Evolutionary conservation across 2,888 invertebrate genomes (phyloP), one percentile per base, ranked within the genome.

Genomic region (Pollenia angustigena): DNA sequence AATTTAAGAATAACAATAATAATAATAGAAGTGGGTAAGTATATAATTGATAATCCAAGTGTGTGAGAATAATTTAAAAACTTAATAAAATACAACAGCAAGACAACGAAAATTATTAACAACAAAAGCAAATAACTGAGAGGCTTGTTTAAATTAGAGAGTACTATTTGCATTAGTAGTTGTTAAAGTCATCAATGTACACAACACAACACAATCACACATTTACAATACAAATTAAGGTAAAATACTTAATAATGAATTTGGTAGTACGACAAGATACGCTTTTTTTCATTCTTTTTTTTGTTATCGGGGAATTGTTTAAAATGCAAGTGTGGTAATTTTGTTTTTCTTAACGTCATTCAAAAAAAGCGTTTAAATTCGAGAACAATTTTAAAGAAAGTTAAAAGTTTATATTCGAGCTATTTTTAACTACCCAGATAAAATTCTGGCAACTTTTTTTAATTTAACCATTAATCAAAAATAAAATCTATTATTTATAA

Each of bases 91-190:
- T 16, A 56, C 46, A 62, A 78, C 72, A 79, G 18, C 46, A 12
- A 81, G 71, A 14, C 64, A 16, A 16, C 32, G 32, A 42, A 40
- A 54, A 54, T 42, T 60, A 79, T 40, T 54, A 60, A 78, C 18
- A 76, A 82, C 16, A 68, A 62, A 32, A 72, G 42, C 46, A 72
- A 84, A 48, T 58, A 66, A 81, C 69, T 79, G 88, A 87, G 88
- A 84, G 83, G 81, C 80, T 76, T 69, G 32, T 80, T 75, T 75
- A 58, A 86, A 75, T 71, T 79, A 75, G 79, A 82, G 82, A 86
- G 72, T 9, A 32, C 32, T 32, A 16, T 52, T 71, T 56, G 54
- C 40, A 54, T 64, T 66, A 46, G 64, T 81, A 56, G 40, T 74
- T 12, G 81, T 74, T 46, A 48, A 18, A 72, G 48, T 23, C 62